Base-by-base conservation (phyloP, 2,888 invertebrate genomes). In the Dinocampus coccinellae region DNA sequence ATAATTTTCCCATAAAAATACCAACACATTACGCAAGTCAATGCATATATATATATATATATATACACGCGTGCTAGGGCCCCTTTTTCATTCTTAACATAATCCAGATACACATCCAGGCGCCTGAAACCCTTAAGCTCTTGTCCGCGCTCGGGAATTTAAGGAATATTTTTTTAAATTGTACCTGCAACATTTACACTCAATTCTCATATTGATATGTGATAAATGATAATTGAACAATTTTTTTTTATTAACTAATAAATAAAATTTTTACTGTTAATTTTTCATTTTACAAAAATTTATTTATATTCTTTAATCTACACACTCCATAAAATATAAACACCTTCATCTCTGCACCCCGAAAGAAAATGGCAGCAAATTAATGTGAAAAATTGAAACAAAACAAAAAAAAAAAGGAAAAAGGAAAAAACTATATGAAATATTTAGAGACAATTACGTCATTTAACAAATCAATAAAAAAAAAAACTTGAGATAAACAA, bases 61-160 rank as follows among this genome's bases (percentile, higher is more conserved):
- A 20, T 58, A 58, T 60, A 60, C 11, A 64, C 66, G 57, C 57
- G 42, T 57, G 57, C 42, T 47, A 47, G 42, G 64, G 63, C 36
- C 69, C 63, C 61, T 66, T 76, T 73, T 64, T 64, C 73, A 65
- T 53, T 66, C 34, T 55, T 75, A 79, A 85, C 84, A 84, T 78
- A 79, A 76, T 80, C 85, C 85, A 85, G 85, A 85, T 77, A 75
- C 81, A 74, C 79, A 77, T 79, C 77, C 67, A 77, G 78, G 76
- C 80, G 78, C 76, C 74, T 75, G 71, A 74, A 82, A 80, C 81
- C 83, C 84, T 84, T 81, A 79, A 82, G 77, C 75, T 68, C 66
- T 64, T 36, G 42, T 52, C 26, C 34, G 36, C 72, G 26, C 16
- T 52, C 20, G 67, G 71, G 66, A 75, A 75, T 77, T 74, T 47